A percentile compares a stretch with the other conserved stretches of the same genome.
phyloP scores from a whole-genome alignment of 2,113 vertebrate genomes.

The Stigmatopora argus region DNA sequence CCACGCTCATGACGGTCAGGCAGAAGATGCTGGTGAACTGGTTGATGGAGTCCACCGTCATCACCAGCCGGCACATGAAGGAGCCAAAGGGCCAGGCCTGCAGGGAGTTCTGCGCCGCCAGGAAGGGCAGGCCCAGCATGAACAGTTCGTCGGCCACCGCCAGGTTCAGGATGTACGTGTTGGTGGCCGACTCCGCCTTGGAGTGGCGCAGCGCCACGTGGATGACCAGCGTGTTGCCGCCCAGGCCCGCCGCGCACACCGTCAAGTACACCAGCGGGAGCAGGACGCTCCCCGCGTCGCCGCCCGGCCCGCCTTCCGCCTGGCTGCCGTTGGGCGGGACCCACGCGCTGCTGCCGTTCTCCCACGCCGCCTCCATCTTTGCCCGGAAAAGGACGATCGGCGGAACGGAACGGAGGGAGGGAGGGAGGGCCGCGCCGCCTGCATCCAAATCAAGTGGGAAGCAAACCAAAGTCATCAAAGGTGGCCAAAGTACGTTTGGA shows the following conservation, averaged over 20 bases:
- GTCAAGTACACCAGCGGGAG: constrained; percentile 84
- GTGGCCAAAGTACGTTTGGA: too few species aligned
- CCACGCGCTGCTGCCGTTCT: constrained; percentile 45
- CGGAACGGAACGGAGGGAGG: too few species aligned
- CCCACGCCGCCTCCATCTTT: constrained; percentile 42
- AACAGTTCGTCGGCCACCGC: constrained; percentile 89
- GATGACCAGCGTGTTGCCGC: constrained; percentile 86
- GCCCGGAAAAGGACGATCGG: constrained; percentile 3
- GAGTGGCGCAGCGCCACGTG: constrained; percentile 88
- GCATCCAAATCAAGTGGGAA: too few species aligned
- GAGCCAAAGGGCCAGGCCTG: constrained; percentile 89
- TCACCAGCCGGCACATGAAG: constrained; percentile 84
- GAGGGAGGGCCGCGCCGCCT: too few species aligned
- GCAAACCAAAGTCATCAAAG: too few species aligned
- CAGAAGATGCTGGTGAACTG: constrained; percentile 97
- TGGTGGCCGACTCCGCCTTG: constrained; percentile 92
- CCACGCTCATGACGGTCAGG: constrained; percentile 91
- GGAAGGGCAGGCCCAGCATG: constrained; percentile 89
- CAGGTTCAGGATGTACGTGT: constrained; percentile 94
- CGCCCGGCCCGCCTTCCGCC: constrained; percentile 15
- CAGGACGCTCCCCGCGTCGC: constrained; percentile 72
- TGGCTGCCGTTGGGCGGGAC: constrained; percentile 40
- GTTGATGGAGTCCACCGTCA: constrained; percentile 88
- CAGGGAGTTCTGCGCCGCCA: constrained; percentile 86
- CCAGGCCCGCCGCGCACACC: constrained; percentile 82